Base-by-base conservation (phyloP, 2,113 vertebrate species). In the Poecilia latipinna region DNA sequence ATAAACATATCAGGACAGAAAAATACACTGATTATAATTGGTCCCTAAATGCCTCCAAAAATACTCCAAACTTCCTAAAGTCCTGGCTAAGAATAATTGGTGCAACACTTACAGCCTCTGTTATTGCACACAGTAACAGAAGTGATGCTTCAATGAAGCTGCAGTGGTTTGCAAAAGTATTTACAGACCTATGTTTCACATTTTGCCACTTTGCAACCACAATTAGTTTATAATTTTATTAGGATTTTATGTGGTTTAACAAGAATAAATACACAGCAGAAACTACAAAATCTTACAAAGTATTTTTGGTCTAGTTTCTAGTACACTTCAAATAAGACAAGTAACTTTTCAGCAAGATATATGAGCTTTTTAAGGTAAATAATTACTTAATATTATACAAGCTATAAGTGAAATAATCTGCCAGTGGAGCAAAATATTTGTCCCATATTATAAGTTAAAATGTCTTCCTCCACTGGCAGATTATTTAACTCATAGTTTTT, bases 1-100 rank as follows among this genome's bases (percentile, higher is more conserved):
- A 61, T 82, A 83, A 85, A 86, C 26, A 67, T 78, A 70, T 79
- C 78, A 83, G 12, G 31, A 26, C 32, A 54, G 73, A 61, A 70
- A 31, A 37, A 77, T 31, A 76, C 2, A n/a, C 12, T 78, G 79
- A 63, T 57, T 77, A 37, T 85, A 48, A 80, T 57, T 22, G 37
- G 17, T 74, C 73, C 54, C 78, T 48, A 31, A 79, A 72, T 77
- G 60, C 32, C 37, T 24, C 57, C 74, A 63, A 80, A 72, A 57
- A 67, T 4, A 54, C 15, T 54, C 26, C 28, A 7, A 24, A 69
- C 28, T 28, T 28, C 54, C 5, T 28, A 65, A 65, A 32, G 37
- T 24, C 3, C 8, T 44, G 8, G 11, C 17, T 15, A 62, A 62
- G 12, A 44, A 72, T 11, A 42, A 5, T 31, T 32, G 4, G 5